phyloP scores from a whole-genome alignment of 2,797 vertebrate species.

The Malurus splendens region DNA sequence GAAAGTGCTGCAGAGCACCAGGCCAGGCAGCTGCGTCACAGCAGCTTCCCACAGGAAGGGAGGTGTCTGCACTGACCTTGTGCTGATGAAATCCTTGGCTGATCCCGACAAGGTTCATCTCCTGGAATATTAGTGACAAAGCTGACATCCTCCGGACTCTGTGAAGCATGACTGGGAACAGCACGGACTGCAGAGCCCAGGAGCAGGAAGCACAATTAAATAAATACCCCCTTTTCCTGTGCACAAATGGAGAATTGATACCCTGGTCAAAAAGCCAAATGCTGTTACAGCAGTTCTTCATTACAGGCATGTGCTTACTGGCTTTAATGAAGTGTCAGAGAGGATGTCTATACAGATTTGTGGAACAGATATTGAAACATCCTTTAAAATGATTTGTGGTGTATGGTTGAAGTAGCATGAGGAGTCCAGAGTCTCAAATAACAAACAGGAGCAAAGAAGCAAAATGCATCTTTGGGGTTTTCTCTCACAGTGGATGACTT shows the following conservation, averaged over 20 bases:
- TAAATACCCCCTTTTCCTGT: not conserved
- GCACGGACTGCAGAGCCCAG: not conserved
- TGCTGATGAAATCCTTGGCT: slow-evolving; percentile 43
- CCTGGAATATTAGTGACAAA: not conserved
- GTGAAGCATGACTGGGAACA: slow-evolving; percentile 36
- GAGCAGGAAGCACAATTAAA: not conserved
- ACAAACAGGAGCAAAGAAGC: not conserved
- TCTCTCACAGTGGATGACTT: not conserved
- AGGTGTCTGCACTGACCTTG: slow-evolving; percentile 32
- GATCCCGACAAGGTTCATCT: slow-evolving; percentile 35
- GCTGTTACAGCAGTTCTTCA: not conserved
- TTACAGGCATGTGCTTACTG: not conserved
- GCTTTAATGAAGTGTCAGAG: slow-evolving; percentile 2
- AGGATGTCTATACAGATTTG: not conserved
- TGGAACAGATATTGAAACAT: not conserved
- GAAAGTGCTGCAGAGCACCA: slow-evolving; percentile 1
- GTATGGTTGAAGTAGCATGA: not conserved
- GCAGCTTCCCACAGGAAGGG: slow-evolving; percentile 44
- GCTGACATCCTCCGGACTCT: slow-evolving; percentile 30
- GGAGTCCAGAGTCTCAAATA: not conserved
- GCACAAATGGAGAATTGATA: not conserved
- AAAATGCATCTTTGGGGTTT: not conserved
- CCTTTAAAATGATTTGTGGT: not conserved
- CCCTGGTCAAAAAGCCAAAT: slow-evolving; percentile 5
- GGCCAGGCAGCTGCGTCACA: not conserved